Conservation (phyloP, 2,797 vertebrate genomes). For the Chloroceryle inda region DNA sequence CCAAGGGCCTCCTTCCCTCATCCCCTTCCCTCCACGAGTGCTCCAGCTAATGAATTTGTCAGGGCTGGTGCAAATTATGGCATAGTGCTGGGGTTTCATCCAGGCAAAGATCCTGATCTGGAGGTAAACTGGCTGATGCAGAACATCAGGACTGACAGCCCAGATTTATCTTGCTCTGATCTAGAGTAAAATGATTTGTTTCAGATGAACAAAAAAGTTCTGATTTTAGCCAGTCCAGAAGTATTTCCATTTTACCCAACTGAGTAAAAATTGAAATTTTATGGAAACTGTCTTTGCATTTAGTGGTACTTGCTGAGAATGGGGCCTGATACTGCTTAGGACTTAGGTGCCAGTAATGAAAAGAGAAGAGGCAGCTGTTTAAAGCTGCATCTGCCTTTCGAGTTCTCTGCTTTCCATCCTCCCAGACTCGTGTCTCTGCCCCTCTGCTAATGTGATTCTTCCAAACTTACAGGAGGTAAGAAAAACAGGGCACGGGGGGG, state of each 20-base stretch:
- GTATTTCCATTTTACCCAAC: neutral
- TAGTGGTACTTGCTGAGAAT: neutral
- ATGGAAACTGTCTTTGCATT: neutral
- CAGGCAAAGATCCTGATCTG: neutral
- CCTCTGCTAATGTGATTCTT: neutral
- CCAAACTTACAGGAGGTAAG: rapidly evolving
- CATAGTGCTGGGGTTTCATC: neutral
- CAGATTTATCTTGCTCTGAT: neutral
- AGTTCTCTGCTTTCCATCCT: neutral
- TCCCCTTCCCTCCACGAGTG: rapidly evolving
- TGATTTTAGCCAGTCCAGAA: neutral
- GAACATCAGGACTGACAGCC: neutral
- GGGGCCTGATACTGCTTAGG: too few species aligned
- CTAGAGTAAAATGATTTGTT: neutral
- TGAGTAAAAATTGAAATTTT: neutral
- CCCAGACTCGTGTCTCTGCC: neutral
- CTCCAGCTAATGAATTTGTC: neutral
- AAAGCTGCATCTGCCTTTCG: neutral
- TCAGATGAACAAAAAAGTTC: neutral
- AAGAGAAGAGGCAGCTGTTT: neutral
- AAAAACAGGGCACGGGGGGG: neutral
- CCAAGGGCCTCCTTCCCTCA: neutral
- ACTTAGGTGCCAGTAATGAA: neutral
- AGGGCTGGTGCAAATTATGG: neutral
- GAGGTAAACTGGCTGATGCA: neutral